Evolutionary conservation across 2,113 vertebrate genomes (phyloP), one percentile per base, ranked within the genome.

Genomic region (Clinocottus analis): DNA sequence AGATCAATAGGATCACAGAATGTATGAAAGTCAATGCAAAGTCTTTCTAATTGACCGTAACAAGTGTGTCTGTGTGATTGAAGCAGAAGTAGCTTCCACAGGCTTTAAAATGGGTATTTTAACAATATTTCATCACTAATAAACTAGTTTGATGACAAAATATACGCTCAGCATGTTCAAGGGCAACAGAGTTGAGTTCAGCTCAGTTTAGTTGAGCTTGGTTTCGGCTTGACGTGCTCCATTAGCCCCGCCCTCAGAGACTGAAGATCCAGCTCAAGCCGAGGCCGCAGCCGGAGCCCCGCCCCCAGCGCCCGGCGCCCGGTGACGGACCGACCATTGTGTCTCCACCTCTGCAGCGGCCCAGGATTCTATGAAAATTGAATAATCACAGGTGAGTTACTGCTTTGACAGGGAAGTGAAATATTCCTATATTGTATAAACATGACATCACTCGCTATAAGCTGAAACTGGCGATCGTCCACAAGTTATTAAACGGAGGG

Each of bases 341-440:
- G 89, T 92, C 87, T 89, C 49, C 81, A 79, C 59, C 71, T 74
- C 81, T 58, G 79, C 84, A 77, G 84, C 85, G 68, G 72, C 82
- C 58, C 76, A 79, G 84, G 90, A 93, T 93, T 93, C 92, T 91
- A 93, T 87, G 63, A 75, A 74, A 86, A 90, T 92, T 89, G 91
- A 91, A 94, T 92, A 93, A 93, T 92, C 76, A 86, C 94, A 94
- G 93, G 92, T 94, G 92, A 94, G 92, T 86, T 91, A 59, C 74
- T 82, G 82, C 85, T 89, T 84, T 94, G 92, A 95, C 93, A 95
- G 89, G 75, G 77, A 92, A 84, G 84, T 90, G 87, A 94, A 94
- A 92, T 94, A 91, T 89, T 83, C 90, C 89, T 90, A 90, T 93
- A 87, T 93, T 92, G 91, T 92, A 92, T 82, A 95, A 94, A 94